phyloP scores from a whole-genome alignment of 1,140 invertebrate species.

The Bombus breviceps region DNA sequence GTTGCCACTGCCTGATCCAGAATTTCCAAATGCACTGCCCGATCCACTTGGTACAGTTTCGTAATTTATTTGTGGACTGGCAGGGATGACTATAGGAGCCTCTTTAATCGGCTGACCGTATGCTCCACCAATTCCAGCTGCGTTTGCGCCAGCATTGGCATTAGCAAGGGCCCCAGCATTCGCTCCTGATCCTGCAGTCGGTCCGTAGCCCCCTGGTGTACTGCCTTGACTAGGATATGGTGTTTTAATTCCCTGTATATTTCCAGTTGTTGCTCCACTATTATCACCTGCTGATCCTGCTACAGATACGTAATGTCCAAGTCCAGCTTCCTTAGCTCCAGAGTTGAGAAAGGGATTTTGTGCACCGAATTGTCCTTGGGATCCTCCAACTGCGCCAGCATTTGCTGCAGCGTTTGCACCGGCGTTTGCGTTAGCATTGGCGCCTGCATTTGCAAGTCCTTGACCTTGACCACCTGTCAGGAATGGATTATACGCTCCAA shows the following conservation, averaged over 20 bases:
- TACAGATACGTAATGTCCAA: not conserved
- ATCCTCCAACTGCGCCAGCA: not conserved
- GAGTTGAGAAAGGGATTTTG: slow-evolving; percentile 50
- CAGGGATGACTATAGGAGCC: not conserved
- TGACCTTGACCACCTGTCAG: not conserved
- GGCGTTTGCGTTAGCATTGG: slow-evolving; percentile 37
- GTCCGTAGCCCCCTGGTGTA: not conserved
- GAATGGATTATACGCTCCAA: slow-evolving; percentile 14
- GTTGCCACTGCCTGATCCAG: not conserved
- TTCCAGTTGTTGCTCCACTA: not conserved
- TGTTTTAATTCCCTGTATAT: not conserved
- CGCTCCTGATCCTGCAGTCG: not conserved
- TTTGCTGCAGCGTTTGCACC: slow-evolving; percentile 47
- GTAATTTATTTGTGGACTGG: not conserved
- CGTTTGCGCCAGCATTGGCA: slow-evolving; percentile 55
- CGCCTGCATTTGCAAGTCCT: slow-evolving; percentile 27
- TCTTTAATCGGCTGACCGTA: not conserved
- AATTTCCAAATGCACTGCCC: not conserved
- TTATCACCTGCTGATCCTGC: not conserved
- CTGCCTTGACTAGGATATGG: slow-evolving; percentile 29
- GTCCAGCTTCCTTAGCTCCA: not conserved
- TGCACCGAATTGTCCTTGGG: not conserved
- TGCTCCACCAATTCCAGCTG: slow-evolving; percentile 15
- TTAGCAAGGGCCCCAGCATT: not conserved
- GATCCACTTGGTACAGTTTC: not conserved